A percentile compares a stretch with the other conserved stretches of the same genome.
phyloP scores from a whole-genome alignment of 2,113 vertebrate genomes.

The Atractosteus spatula region DNA sequence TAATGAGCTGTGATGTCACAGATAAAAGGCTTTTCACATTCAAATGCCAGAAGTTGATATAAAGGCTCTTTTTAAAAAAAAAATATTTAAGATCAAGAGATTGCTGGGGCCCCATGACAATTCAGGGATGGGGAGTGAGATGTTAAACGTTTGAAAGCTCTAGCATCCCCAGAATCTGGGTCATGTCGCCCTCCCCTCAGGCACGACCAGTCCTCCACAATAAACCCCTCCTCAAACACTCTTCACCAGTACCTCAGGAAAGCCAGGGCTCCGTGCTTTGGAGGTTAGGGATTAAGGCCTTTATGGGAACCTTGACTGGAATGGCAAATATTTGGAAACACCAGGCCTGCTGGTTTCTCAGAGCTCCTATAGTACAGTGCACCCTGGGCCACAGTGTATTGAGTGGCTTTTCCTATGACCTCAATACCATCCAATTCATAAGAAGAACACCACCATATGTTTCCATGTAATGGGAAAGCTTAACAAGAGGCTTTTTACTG shows the following conservation, averaged over 20 bases:
- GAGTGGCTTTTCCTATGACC: background rate
- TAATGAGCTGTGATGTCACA: conserved; percentile 48
- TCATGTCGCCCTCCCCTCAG: background rate
- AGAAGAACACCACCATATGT: conserved; percentile 11
- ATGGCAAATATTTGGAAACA: conserved; percentile 30
- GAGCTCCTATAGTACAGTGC: background rate
- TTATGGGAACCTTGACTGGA: conserved; percentile 21
- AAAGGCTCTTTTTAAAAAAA: conserved; percentile 10
- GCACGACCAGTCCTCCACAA: conserved; percentile 17
- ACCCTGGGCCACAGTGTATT: background rate
- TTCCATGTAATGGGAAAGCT: background rate
- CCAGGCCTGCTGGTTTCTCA: background rate
- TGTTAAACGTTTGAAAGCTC: conserved; percentile 2
- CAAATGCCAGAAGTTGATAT: conserved; percentile 45
- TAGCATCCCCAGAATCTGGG: background rate
- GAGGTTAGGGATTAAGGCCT: conserved; percentile 26
- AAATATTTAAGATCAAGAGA: conserved; percentile 22
- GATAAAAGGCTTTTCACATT: conserved; percentile 72
- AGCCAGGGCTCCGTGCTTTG: background rate
- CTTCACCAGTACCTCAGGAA: conserved; percentile 19
- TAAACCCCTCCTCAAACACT: conserved; percentile 28
- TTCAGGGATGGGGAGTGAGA: conserved; percentile 16
- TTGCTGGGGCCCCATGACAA: background rate
- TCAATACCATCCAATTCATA: conserved; percentile 8
- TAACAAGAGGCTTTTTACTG: background rate